Base-by-base conservation (phyloP, 2,113 vertebrate species). In the Phylloscopus trochilus region DNA sequence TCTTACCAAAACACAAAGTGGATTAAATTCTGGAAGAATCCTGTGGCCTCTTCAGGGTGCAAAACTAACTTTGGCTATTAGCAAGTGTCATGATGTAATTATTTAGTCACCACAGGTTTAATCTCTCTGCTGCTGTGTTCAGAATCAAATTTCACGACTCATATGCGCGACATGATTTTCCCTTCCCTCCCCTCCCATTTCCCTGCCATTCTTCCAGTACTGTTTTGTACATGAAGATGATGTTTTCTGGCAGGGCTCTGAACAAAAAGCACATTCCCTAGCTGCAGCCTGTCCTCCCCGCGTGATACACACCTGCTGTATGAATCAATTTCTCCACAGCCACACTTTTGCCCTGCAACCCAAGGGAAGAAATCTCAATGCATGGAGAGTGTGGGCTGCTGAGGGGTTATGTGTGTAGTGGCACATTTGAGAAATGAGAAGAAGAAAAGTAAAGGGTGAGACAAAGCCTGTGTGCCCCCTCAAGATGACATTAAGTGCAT, bases 381-480 rank as follows among this genome's bases (percentile, higher is more conserved):
- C 59, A 21, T 2, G 0, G 23, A 62, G 46, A 55, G 24, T 4
- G 13, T 27, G 46, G 68, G 75, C 79, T 51, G 1, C 63, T 26
- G 35, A 76, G 86, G 58, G 24, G 35, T 87, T 93, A 33, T 47
- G 8, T 70, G 60, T 39, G n/a, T 55, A 87, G 76, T 55, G 68
- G 44, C 2, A 3, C 64, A 67, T 80, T 88, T 89, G 41, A 87
- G 62, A 90, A 95, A 88, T 5, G 43, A 92, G 58, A 89, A 60
- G 70, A 74, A 83, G 89, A 87, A 89, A 92, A 83, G 72, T 43
- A 87, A 83, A 80, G 90, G 60, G 24, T 2, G 3, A 86, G 52
- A 90, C 89, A 96, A 96, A 96, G 92, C 68, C 83, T n/a, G 12
- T 75, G 77, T 90, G 60, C 83, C 69, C 93, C 27, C 72, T 95